Conservation (phyloP, 2,797 vertebrate species). For the Phyllotis vaccarum region DNA sequence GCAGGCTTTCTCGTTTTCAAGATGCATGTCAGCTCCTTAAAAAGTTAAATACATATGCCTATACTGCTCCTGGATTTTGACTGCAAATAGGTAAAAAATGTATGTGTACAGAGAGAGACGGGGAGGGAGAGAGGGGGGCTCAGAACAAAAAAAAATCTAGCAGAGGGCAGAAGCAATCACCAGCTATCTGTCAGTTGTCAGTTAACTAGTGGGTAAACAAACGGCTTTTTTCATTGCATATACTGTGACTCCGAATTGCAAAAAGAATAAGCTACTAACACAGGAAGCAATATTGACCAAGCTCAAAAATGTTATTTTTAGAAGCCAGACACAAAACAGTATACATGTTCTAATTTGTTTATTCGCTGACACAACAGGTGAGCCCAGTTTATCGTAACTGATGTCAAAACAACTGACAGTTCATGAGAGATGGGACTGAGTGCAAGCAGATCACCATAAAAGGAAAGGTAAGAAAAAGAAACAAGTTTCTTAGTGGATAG, state of each 20-base stretch:
- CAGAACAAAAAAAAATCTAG: neutral
- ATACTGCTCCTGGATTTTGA: neutral
- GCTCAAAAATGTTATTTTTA: neutral
- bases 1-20: neutral
- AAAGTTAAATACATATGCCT: neutral
- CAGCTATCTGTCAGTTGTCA: too few relatives aligned
- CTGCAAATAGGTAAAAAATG: neutral
- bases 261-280: neutral
- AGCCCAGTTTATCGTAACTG: neutral
- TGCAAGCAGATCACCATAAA: neutral
- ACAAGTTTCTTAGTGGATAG: neutral
- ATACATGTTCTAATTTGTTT: neutral
- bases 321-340: neutral
- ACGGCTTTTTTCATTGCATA: neutral
- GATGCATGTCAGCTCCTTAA: neutral
- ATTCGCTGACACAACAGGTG: neutral
- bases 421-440: fast-evolving
- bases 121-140: neutral
- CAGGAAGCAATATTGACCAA: neutral
- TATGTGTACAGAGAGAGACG: neutral
- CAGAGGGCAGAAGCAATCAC: neutral
- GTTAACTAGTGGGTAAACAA: neutral
- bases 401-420: neutral
- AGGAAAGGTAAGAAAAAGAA: neutral
- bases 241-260: neutral